Conservation (phyloP, 2,113 vertebrate genomes). For the Oxyruncus cristatus region DNA sequence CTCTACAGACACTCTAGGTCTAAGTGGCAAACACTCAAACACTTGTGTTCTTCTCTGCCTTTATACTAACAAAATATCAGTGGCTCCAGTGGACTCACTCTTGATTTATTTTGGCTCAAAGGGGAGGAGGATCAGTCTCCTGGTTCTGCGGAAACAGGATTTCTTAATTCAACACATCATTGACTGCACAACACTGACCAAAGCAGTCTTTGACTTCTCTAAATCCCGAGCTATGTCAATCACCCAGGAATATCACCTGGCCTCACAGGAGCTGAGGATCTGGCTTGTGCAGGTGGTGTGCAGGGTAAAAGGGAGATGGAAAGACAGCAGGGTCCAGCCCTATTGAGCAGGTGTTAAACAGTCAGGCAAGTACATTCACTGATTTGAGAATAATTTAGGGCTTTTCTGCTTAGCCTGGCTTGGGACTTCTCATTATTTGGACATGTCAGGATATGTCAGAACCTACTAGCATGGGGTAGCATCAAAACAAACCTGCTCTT, state of each 20-base stretch:
- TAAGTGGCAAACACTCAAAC: not conserved
- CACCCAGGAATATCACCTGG: not conserved
- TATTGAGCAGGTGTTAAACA: not conserved
- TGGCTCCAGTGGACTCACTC: not conserved
- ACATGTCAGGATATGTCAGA: not conserved
- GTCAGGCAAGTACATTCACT: not conserved
- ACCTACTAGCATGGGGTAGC: not conserved
- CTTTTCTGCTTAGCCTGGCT: not conserved
- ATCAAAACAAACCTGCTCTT: not conserved
- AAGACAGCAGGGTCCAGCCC: not conserved
- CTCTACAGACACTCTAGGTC: not conserved
- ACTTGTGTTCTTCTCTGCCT: not conserved
- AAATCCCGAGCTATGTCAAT: not conserved
- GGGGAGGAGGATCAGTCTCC: not conserved
- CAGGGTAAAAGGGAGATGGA: not conserved
- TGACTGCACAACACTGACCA: not conserved
- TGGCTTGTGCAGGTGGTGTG: not conserved
- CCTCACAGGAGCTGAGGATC: not conserved
- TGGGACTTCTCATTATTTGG: not conserved
- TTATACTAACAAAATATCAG: not conserved
- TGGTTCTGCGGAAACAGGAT: not conserved
- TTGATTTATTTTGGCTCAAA: not conserved
- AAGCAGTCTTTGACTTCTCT: not conserved
- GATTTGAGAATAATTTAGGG: not conserved
- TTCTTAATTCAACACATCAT: not conserved